Conservation (phyloP, 2,888 invertebrate species). For the Lysandra bellargus region DNA sequence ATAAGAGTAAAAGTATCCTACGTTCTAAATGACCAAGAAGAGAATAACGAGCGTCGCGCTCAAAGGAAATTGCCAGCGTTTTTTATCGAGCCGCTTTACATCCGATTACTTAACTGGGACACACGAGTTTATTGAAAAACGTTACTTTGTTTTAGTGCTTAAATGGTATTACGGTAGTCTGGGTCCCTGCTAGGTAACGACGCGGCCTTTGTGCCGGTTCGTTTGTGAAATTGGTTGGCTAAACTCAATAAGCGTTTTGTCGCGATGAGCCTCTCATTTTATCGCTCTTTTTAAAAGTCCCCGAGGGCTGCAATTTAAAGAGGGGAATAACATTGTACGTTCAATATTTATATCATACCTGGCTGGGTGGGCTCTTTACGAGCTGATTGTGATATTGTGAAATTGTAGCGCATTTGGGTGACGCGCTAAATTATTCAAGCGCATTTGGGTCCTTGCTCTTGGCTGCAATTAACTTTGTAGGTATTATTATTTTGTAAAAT, state of each 20-base stretch:
- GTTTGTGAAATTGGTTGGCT: slow-evolving; percentile 54
- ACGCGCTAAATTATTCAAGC: no score
- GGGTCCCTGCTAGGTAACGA: slow-evolving; percentile 38
- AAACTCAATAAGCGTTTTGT: slow-evolving; percentile 67
- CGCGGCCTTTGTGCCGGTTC: slow-evolving; percentile 37
- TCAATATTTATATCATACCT: slow-evolving; percentile 31
- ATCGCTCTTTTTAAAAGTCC: slow-evolving; percentile 55
- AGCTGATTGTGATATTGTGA: neutral
- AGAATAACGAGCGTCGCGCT: slow-evolving; percentile 8
- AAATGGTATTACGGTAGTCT: slow-evolving; percentile 25
- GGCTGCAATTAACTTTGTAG: neutral
- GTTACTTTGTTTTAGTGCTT: slow-evolving; percentile 27
- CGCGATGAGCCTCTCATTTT: slow-evolving; percentile 58
- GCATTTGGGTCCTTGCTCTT: neutral
- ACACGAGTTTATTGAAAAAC: slow-evolving; percentile 28
- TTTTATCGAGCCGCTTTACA: slow-evolving; percentile 26
- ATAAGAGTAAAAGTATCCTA: neutral
- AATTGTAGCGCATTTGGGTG: neutral
- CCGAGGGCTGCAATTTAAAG: slow-evolving; percentile 49
- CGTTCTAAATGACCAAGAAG: slow-evolving; percentile 1
- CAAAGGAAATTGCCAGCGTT: slow-evolving; percentile 13
- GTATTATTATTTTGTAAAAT: no score
- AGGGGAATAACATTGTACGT: slow-evolving; percentile 57
- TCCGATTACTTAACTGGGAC: slow-evolving; percentile 26
- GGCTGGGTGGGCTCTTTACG: slow-evolving; percentile 14